These are phyloP conservation scores for Pseudocheirus occidentalis DNA, from an alignment of 2,797 vertebrate species.

Conservation along the genomic window DNA sequence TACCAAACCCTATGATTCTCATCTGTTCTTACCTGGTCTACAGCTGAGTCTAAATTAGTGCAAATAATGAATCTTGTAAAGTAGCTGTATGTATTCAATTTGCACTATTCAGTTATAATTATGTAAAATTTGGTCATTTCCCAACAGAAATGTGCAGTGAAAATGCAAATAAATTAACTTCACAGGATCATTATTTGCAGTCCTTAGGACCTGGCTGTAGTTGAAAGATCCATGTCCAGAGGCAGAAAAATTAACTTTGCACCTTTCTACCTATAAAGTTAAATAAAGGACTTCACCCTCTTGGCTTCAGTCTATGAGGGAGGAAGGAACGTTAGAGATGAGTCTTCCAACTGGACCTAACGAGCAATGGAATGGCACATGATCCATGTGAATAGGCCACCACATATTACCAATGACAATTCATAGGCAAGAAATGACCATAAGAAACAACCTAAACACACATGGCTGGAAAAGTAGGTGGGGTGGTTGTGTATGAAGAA, in stretches of 20 bases:
- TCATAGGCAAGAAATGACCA: not conserved
- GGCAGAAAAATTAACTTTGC: not conserved
- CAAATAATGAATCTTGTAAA: not conserved
- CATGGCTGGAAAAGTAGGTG: not conserved
- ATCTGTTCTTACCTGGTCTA: not conserved
- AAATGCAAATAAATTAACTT: not conserved
- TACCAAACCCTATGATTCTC: not conserved
- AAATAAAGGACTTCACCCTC: not conserved
- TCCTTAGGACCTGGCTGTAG: not conserved
- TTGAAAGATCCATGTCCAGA: not conserved
- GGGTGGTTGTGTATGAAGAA: not conserved
- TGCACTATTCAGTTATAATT: not conserved
- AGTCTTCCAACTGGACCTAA: not conserved
- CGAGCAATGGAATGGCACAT: not conserved
- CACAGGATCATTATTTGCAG: not conserved
- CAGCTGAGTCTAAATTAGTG: not conserved
- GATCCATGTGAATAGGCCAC: not conserved
- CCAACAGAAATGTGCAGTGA: not conserved
- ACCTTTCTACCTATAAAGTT: not conserved
- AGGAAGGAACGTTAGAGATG: not conserved
- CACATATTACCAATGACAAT: not conserved
- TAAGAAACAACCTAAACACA: not conserved
- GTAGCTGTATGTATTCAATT: not conserved
- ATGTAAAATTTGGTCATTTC: not conserved
- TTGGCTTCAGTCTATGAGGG: not conserved